A percentile compares a stretch with the other conserved stretches of the same genome.
Evolutionary conservation across 1,140 invertebrate species (phyloP).

Genomic region (Drosophila navojoa): DNA sequence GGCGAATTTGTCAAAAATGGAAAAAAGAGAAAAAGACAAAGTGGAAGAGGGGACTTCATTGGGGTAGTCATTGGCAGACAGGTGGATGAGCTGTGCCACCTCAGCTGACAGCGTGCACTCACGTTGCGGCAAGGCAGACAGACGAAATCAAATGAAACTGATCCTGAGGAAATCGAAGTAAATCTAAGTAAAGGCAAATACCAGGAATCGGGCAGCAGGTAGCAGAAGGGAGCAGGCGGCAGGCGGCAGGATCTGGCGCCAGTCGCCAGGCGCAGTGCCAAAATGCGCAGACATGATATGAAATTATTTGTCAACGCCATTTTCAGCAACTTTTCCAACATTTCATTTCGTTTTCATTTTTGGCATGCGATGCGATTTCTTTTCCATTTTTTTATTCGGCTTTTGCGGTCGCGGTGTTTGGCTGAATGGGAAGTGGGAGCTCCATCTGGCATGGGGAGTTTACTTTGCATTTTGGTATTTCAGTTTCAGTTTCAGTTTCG

Average conservation of each 20-base stretch:
- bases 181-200: constrained; percentile 33
- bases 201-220: constrained; percentile 1
- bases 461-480: constrained; percentile 58
- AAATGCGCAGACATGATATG: constrained; percentile 74
- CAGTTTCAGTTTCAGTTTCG: constrained; percentile 45
- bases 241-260: neutral
- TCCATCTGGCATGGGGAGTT: neutral
- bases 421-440: neutral
- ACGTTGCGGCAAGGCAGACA: constrained; percentile 24
- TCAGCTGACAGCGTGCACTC: constrained; percentile 28
- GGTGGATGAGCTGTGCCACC: constrained; percentile 40
- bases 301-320: constrained; percentile 82
- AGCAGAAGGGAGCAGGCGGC: neutral
- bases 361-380: constrained; percentile 47
- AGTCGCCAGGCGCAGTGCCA: constrained; percentile 29
- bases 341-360: constrained; percentile 74
- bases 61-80: constrained; percentile 44
- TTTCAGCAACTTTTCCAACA: constrained; percentile 80
- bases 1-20: constrained; percentile 57
- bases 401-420: constrained; percentile 27
- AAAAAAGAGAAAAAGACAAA: constrained; percentile 18
- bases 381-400: constrained; percentile 29
- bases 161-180: constrained; percentile 62
- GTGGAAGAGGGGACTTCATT: constrained; percentile 46
- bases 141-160: constrained; percentile 75